A percentile compares a stretch with the other conserved stretches of the same genome.
Evolutionary conservation across 1,140 invertebrate species (phyloP).

Genomic region (Musca vetustissima): DNA sequence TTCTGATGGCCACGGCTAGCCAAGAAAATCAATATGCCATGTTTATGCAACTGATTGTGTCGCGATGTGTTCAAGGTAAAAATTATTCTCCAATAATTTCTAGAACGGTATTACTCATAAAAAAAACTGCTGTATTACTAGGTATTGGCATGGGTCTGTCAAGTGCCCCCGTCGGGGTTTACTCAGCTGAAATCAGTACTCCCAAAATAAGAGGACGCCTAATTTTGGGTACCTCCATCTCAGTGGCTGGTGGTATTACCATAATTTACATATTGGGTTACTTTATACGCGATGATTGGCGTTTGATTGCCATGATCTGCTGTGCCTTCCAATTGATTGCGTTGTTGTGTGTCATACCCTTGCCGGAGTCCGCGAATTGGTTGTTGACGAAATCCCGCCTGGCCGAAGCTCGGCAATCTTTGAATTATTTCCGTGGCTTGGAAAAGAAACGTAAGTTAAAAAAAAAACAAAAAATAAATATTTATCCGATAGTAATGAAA

Average conservation of each 20-base stretch:
- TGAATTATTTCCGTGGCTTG: slow-evolving; percentile 62
- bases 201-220: slow-evolving; percentile 61
- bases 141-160: slow-evolving; percentile 65
- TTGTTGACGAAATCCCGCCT: slow-evolving; percentile 59
- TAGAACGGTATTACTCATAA: no score
- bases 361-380: slow-evolving; percentile 77
- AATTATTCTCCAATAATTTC: no score
- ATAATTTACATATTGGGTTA: slow-evolving; percentile 65
- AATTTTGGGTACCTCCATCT: slow-evolving; percentile 64
- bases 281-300: slow-evolving; percentile 63
- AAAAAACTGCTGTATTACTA: no score
- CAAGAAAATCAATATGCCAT: slow-evolving; percentile 26
- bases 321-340: slow-evolving; percentile 61
- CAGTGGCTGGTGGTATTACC: slow-evolving; percentile 63
- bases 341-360: slow-evolving; percentile 59
- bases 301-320: slow-evolving; percentile 64
- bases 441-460: slow-evolving; percentile 44
- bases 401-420: slow-evolving; percentile 59
- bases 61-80: slow-evolving; percentile 41
- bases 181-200: slow-evolving; percentile 64
- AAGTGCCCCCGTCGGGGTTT: slow-evolving; percentile 65
- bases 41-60: slow-evolving; percentile 43
- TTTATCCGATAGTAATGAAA: not conserved
- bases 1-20: slow-evolving; percentile 40
- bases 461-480: no score